Evolutionary conservation across 2,888 invertebrate species (phyloP), one percentile per base, ranked within the genome.

Genomic region (Danaus chrysippus): DNA sequence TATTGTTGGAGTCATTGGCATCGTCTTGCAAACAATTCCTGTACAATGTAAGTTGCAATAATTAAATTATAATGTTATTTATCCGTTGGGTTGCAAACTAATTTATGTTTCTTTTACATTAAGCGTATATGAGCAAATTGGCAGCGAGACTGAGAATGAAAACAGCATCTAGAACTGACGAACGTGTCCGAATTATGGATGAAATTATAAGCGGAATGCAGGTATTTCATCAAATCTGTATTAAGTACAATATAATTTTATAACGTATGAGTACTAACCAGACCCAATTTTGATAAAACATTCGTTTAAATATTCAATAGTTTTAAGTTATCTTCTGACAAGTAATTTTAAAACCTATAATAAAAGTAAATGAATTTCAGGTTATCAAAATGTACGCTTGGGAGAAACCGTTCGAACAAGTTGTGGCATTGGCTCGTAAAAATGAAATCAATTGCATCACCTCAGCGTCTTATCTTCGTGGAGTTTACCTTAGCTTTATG

Each of bases 351-450:
- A 34, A 34, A 34, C 3, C 23, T 34, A 34, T 34, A 34, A 34
- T 34, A 34, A n/a, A 46, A 46, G 9, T 46, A 12, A 46, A n/a
- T 9, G 9, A 49, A 34, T 65, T 92, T 75, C 87, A 96, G 92
- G 97, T 98, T 1, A 96, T 98, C 69, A 98, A 98, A 92, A 98
- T 98, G 97, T 98, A 98, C 79, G 96, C 97, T 3, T 98, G 98
- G 96, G 98, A 98, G 81, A 95, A 94, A 71, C 96, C 97, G 0
- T 98, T 98, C 77, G 95, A 95, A 65, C 92, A 94, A 67, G 92
- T 97, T n/a, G 95, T 98, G 2, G 93, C 94, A 10, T 82, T 93
- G 58, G 95, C 96, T 1, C 89, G 98, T 75, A 93, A 93, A 87
- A 94, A 92, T 72, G 95, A 93, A 73, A 92, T 94, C 66, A 88